Base-by-base conservation (phyloP, 2,113 vertebrate genomes). In the Burhinus bistriatus region DNA sequence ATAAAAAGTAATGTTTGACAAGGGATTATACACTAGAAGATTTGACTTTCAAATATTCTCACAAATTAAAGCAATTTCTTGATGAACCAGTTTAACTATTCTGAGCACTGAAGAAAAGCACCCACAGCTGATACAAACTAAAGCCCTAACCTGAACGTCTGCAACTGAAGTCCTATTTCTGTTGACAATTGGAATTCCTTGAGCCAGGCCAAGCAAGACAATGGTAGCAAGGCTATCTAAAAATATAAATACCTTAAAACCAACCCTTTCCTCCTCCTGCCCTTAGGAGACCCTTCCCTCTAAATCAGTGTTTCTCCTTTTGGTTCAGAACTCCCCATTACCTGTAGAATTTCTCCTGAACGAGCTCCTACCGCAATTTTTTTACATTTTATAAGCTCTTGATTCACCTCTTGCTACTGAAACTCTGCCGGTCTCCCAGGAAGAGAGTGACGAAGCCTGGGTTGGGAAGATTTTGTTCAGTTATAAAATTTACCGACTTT, bases 361-460 rank as follows among this genome's bases (percentile, higher is more conserved):
- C 36, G 4, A 79, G 15, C 34, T 83, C 5, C 42, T 45, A 62
- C 51, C 6, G 5, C 9, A 25, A 15, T 2, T 36, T n/a, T 83
- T 40, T 15, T 14, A 19, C 6, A 18, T 65, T 94, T 90, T 85
- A 7, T 59, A 16, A 51, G 26, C 16, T 40, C 40, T 91, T 29
- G 9, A 69, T 80, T 83, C 13, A 42, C 8, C 49, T 73, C 84
- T 87, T 77, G 34, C 69, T 77, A 22, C 29, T 40, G 32, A 77
- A 93, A 36, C 12, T 55, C 58, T 64, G 11, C n/a, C 1, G 0
- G 36, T 68, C 32, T 68, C 20, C 21, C 12, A 9, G 34, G 27
- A 5, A 0, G 0, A 40, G 15, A 52, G 18, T 44, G 30, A 10
- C 0, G 5, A 58, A 55, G 18, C 7, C 7, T 45, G 27, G 5